These are phyloP conservation scores for Acipenser transmontanus DNA, from an alignment of 2,797 vertebrate species.

Conservation along the genomic window DNA sequence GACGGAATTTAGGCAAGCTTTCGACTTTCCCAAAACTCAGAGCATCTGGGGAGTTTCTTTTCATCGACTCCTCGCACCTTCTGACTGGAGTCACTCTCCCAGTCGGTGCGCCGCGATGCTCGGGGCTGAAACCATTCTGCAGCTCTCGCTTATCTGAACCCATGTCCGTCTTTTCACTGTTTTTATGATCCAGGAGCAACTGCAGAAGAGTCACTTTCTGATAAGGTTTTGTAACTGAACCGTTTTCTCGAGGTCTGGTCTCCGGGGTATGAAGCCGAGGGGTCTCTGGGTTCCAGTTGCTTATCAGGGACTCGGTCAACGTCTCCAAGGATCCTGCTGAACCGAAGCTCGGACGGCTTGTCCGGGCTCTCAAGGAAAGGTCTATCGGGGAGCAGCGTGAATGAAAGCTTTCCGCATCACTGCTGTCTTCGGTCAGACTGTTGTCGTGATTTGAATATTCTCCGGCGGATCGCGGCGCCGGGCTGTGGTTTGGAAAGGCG, in stretches of 20 bases:
- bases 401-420: constrained; percentile 87
- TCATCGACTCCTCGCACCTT: constrained; percentile 51
- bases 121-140: constrained; percentile 55
- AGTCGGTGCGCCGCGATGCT: constrained; percentile 40
- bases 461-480: constrained; percentile 72
- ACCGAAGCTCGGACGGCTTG: constrained; percentile 57
- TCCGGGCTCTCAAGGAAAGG: constrained; percentile 83
- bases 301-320: constrained; percentile 83
- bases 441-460: constrained; percentile 88
- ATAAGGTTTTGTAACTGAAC: constrained; percentile 77
- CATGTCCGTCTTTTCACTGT: constrained; percentile 73
- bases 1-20: constrained; percentile 45
- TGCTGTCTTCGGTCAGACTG: constrained; percentile 87
- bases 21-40: constrained; percentile 28
- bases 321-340: constrained; percentile 72
- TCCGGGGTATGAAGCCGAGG: constrained; percentile 61
- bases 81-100: constrained; percentile 41
- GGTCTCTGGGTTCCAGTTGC: constrained; percentile 89
- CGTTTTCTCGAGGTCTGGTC: constrained; percentile 70
- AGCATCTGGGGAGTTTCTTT: constrained; percentile 48
- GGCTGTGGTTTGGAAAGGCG: constrained; percentile 71
- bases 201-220: constrained; percentile 95
- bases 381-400: constrained; percentile 95
- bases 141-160: constrained; percentile 62
- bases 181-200: constrained; percentile 87